phyloP scores from a whole-genome alignment of 2,888 invertebrate genomes.

The Podotricha telesiphe region DNA sequence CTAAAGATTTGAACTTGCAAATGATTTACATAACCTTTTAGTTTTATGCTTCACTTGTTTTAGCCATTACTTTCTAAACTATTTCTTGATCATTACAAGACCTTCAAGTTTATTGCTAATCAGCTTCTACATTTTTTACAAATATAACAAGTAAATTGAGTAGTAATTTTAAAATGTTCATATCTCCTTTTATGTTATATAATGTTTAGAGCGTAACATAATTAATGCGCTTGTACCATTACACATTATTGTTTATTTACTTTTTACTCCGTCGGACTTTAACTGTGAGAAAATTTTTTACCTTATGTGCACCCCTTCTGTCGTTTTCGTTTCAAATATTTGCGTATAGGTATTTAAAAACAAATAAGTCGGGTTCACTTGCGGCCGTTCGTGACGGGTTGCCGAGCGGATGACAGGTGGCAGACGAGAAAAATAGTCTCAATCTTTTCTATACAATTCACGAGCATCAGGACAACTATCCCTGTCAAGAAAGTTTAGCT shows the following conservation, averaged over 20 bases:
- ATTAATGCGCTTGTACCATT: neutral
- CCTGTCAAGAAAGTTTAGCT: slow-evolving; percentile 2
- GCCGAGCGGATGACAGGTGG: slow-evolving; percentile 39
- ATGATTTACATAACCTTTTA: slow-evolving; percentile 9
- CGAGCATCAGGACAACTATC: slow-evolving; percentile 15
- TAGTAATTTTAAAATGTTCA: neutral
- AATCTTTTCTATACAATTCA: slow-evolving; percentile 26
- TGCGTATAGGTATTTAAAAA: neutral
- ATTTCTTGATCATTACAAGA: slow-evolving; percentile 15
- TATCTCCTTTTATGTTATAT: neutral
- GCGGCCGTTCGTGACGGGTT: slow-evolving; percentile 26
- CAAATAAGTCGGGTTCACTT: neutral
- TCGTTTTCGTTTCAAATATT: neutral
- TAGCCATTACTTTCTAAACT: slow-evolving; percentile 13
- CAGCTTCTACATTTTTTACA: neutral
- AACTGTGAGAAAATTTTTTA: neutral
- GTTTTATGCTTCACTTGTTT: slow-evolving; percentile 25
- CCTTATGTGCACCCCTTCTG: neutral
- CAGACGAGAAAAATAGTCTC: slow-evolving; percentile 34
- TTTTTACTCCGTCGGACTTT: too few species aligned
- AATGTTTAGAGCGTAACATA: neutral
- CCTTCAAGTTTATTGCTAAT: slow-evolving; percentile 7
- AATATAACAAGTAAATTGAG: neutral
- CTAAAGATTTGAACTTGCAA: slow-evolving; percentile 11
- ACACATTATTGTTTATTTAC: too few species aligned